Evolutionary conservation across 2,888 invertebrate species (phyloP).

Genomic region (Brenthis ino): DNA sequence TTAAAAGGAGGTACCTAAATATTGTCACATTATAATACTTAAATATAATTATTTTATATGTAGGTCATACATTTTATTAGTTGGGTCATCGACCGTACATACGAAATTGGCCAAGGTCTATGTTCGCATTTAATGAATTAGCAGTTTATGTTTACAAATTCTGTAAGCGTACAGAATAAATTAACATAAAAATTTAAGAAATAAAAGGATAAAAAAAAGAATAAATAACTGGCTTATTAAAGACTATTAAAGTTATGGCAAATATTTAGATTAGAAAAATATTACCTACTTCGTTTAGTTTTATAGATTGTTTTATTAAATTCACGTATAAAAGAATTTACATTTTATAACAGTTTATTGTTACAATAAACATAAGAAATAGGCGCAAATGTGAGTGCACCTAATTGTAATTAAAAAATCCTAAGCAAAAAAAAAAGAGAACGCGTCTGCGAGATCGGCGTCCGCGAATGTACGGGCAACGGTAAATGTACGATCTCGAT

Average conservation of each 20-base stretch:
- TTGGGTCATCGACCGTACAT: constrained; percentile 13
- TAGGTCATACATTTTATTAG: constrained; percentile 10
- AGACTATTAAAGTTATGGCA: background rate
- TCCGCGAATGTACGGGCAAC: constrained; percentile 48
- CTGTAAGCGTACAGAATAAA: background rate
- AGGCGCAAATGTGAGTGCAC: no score
- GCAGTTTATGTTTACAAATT: constrained; percentile 4
- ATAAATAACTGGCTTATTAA: background rate
- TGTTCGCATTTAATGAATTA: constrained; percentile 12
- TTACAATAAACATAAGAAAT: no score
- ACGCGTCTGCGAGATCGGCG: constrained; percentile 44
- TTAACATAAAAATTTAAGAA: background rate
- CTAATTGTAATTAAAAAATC: constrained; percentile 3
- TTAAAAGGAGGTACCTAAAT: no score
- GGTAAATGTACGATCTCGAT: constrained; percentile 37
- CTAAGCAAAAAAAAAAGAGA: constrained; percentile 49
- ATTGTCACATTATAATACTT: background rate
- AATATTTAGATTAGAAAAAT: no score
- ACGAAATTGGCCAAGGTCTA: constrained; percentile 13
- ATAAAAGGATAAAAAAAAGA: no score
- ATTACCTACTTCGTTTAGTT: no score
- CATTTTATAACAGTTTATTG: no score
- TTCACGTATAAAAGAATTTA: no score
- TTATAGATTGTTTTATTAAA: no score
- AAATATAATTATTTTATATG: constrained; percentile 7